Evolutionary conservation across 1,140 invertebrate species (phyloP), one percentile per base, ranked within the genome.

Genomic region (Neomicropteryx cornuta): DNA sequence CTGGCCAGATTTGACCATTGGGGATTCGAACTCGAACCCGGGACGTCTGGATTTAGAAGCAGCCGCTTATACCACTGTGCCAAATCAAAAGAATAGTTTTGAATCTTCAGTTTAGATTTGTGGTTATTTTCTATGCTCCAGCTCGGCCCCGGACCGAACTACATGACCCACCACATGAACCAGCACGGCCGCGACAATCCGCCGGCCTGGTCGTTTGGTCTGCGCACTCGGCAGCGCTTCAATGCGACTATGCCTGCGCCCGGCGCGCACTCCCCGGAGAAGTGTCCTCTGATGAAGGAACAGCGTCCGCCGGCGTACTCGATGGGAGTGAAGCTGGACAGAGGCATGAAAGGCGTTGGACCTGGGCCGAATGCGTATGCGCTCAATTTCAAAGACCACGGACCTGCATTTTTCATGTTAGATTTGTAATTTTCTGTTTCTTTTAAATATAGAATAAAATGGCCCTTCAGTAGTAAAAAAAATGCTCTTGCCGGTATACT

Each of bases 281-380:
- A 55, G 18, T 64, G 55, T 22, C 67, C 66, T 1, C 56, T 58
- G 20, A 66, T 68, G 45, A 66, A 58, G 31, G 60, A 62, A 8
- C 55, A 52, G 2, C 53, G 62, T 43, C 55, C 75, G 5, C 71
- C 73, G 2, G 56, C 55, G 1, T 76, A 73, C 49, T 71, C 68
- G 0, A 70, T 77, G 56, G 68, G 65, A 5, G 55, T 59, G 3
- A 58, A 72, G 5, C 63, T 61, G 8, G 56, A 58, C n/a, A 55
- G 50, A 23, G 39, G 29, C n/a, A 50, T 52, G 16, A 63, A 60
- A 39, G 55, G 57, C 3, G 38, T 52, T 2, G 70, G 71, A 4
- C 75, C 75, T 3, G 76, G 71, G n/a, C 72, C 75, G 3, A 75
- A 73, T 55, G 71, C 72, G n/a, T 77, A 78, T 56, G 61, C 66